A percentile compares a stretch with the other conserved stretches of the same genome.
phyloP scores from a whole-genome alignment of 2,113 vertebrate genomes.

The Mungos mungo region DNA sequence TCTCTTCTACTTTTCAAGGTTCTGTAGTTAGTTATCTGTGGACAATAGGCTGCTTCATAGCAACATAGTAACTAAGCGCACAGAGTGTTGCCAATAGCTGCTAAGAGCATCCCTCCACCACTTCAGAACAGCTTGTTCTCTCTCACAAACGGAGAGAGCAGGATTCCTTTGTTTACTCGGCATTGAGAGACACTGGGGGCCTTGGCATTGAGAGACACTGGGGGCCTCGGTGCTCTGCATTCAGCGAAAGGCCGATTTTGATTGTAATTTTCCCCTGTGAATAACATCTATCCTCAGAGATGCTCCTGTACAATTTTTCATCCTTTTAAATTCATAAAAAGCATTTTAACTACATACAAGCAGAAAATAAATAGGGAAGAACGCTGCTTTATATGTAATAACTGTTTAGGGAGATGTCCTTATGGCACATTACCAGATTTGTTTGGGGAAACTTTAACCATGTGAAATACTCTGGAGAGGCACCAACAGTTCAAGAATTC shows the following conservation, averaged over 20 bases:
- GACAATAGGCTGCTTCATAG: background rate
- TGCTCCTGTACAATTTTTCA: background rate
- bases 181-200: background rate
- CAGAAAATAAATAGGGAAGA: constrained; percentile 12
- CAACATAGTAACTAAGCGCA: background rate
- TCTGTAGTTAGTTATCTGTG: background rate
- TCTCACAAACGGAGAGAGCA: background rate
- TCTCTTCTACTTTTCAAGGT: background rate
- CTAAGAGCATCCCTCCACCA: background rate
- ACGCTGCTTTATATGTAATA: background rate
- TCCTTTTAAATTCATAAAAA: constrained; percentile 12
- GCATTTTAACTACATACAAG: background rate
- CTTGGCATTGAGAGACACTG: background rate
- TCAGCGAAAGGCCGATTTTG: background rate
- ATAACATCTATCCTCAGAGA: background rate
- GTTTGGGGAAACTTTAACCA: background rate
- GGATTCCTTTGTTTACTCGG: constrained; percentile 13
- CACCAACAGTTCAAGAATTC: background rate
- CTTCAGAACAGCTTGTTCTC: background rate
- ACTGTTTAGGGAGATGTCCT: background rate
- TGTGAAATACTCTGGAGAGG: background rate
- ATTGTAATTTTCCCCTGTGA: background rate
- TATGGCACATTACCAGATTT: background rate
- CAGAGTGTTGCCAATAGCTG: background rate
- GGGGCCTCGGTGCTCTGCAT: background rate